Conservation (phyloP, 2,113 vertebrate species). For the Strix uralensis region DNA sequence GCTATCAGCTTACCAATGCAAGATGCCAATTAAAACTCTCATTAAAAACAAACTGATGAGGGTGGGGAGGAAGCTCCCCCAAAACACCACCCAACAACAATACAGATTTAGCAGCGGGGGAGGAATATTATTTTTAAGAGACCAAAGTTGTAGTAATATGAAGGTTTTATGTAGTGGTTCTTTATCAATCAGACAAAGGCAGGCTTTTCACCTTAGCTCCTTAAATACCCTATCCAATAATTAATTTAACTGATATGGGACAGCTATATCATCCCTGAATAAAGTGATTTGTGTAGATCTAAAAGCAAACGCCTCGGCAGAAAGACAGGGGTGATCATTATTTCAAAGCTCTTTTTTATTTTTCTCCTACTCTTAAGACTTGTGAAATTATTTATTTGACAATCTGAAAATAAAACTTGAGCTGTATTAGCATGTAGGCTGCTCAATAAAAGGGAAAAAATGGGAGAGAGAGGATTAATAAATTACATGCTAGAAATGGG, state of each 20-base stretch:
- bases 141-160: background rate
- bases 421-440: conserved; percentile 54
- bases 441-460: conserved; percentile 55
- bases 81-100: background rate
- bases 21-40: background rate
- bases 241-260: conserved; percentile 65
- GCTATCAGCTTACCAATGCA: background rate
- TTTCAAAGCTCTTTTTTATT: conserved; percentile 68
- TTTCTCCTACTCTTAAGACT: conserved; percentile 48
- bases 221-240: conserved; percentile 58
- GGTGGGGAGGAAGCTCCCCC: rapidly evolving
- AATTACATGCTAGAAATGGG: conserved; percentile 71
- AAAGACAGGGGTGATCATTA: conserved; percentile 64
- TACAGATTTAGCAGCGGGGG: background rate
- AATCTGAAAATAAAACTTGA: conserved; percentile 77
- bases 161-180: background rate
- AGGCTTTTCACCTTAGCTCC: conserved; percentile 46
- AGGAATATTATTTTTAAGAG: background rate
- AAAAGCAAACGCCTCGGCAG: background rate
- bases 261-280: conserved; percentile 14
- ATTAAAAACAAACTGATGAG: background rate
- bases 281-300: conserved; percentile 48
- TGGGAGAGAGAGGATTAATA: conserved; percentile 42
- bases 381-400: conserved; percentile 79
- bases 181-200: background rate